Evolutionary conservation across 2,113 vertebrate genomes (phyloP).

Genomic region (Corydoras maculifer): DNA sequence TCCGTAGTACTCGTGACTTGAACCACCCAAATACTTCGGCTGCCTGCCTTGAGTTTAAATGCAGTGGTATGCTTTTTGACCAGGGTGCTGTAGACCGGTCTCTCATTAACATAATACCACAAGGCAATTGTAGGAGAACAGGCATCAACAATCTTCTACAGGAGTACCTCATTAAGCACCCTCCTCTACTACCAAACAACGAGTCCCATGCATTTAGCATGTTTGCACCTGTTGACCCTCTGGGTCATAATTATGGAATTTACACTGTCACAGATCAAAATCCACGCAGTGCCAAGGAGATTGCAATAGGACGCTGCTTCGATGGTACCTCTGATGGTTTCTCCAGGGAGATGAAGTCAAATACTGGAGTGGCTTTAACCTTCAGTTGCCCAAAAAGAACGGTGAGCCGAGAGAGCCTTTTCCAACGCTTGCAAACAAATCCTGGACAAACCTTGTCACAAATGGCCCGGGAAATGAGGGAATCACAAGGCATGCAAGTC

Average conservation of each 20-base stretch:
- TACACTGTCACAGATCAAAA: slow-evolving; percentile 96
- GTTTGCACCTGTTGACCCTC: slow-evolving; percentile 85
- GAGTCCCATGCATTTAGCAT: slow-evolving; percentile 77
- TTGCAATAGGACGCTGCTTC: slow-evolving; percentile 94
- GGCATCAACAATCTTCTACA: slow-evolving; percentile 72
- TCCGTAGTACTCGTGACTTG: slow-evolving; percentile 80
- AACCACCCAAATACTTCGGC: slow-evolving; percentile 65
- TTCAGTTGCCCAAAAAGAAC: slow-evolving; percentile 81
- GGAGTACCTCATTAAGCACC: slow-evolving; percentile 85
- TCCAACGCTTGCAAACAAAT: slow-evolving; percentile 82
- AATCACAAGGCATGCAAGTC: slow-evolving; percentile 54
- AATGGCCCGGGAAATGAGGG: slow-evolving; percentile 82
- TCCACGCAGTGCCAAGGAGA: slow-evolving; percentile 89
- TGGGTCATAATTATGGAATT: slow-evolving; percentile 98
- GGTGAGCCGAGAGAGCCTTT: slow-evolving; percentile 75
- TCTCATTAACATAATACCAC: slow-evolving; percentile 77
- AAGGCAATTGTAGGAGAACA: slow-evolving; percentile 79
- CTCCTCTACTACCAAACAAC: slow-evolving; percentile 67
- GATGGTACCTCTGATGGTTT: slow-evolving; percentile 93
- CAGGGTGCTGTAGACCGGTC: slow-evolving; percentile 78
- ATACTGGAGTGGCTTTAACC: slow-evolving; percentile 75
- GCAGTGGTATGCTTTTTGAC: slow-evolving; percentile 93
- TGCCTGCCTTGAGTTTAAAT: slow-evolving; percentile 94
- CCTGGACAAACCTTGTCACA: slow-evolving; percentile 73
- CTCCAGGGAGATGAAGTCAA: slow-evolving; percentile 86